phyloP scores from a whole-genome alignment of 2,797 vertebrate species.

The Discoglossus pictus region DNA sequence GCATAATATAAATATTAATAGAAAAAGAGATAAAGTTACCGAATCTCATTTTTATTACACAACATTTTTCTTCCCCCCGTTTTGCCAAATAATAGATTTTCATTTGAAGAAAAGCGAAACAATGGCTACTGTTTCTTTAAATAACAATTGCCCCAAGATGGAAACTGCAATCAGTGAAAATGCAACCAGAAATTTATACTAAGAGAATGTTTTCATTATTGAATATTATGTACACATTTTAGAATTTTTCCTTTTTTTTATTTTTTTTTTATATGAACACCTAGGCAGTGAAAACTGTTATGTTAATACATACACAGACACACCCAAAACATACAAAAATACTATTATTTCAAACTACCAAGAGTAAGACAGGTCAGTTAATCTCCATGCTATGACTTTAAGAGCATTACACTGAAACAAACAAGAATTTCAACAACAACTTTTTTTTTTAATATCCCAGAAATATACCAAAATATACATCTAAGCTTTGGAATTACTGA shows the following conservation, averaged over 20 bases:
- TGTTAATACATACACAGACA: slow-evolving; percentile 89
- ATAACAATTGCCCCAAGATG: slow-evolving; percentile 65
- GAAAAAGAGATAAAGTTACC: too few relatives aligned
- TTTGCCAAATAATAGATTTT: background rate
- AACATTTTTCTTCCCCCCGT: too few relatives aligned
- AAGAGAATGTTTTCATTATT: slow-evolving; percentile 73
- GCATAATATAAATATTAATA: too few relatives aligned
- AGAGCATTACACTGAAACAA: slow-evolving; percentile 94
- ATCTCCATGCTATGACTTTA: slow-evolving; percentile 98
- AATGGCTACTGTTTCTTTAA: slow-evolving; percentile 69
- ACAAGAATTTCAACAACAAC: slow-evolving; percentile 86
- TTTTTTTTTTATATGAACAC: slow-evolving; percentile 82
- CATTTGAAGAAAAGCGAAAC: slow-evolving; percentile 42
- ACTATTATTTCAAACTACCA: slow-evolving; percentile 98
- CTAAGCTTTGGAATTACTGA: slow-evolving; percentile 99
- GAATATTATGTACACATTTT: slow-evolving; percentile 87
- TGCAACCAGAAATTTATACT: slow-evolving; percentile 72
- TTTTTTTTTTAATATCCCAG: slow-evolving; percentile 87
- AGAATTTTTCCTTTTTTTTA: slow-evolving; percentile 59
- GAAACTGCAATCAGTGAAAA: slow-evolving; percentile 74
- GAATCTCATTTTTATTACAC: too few relatives aligned
- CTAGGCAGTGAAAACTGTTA: slow-evolving; percentile 96
- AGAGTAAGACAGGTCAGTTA: slow-evolving; percentile 96
- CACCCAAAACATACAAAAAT: slow-evolving; percentile 99
- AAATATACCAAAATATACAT: slow-evolving; percentile 99